Conservation (phyloP, 2,888 invertebrate genomes). For the Lymantria dispar region DNA sequence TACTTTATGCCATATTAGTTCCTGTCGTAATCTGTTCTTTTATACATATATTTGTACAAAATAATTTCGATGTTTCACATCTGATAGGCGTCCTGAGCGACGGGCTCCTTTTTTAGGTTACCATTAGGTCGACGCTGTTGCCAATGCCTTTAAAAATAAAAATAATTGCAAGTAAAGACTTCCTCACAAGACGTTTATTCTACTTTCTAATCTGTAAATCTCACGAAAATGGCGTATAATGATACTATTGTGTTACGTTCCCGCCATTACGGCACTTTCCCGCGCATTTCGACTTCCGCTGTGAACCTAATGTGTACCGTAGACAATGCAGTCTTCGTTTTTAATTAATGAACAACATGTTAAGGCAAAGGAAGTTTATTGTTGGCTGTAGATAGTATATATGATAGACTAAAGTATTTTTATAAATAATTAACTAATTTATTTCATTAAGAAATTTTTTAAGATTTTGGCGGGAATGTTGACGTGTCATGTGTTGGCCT, state of each 20-base stretch:
- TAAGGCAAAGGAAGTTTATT: conserved; percentile 9
- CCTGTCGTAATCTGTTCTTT: too few species aligned
- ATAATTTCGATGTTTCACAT: too few species aligned
- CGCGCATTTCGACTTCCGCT: conserved; percentile 35
- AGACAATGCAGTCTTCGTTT: conserved; percentile 29
- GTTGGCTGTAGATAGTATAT: not conserved
- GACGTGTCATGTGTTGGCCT: too few species aligned
- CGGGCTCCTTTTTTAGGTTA: too few species aligned
- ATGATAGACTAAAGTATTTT: not conserved
- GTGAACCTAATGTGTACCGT: conserved; percentile 27
- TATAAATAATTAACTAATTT: not conserved
- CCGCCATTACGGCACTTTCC: conserved; percentile 36
- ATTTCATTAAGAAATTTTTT: too few species aligned
- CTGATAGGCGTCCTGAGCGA: too few species aligned
- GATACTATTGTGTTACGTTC: conserved; percentile 27
- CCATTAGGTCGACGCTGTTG: too few species aligned
- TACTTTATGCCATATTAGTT: too few species aligned
- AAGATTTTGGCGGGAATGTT: too few species aligned
- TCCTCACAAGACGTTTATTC: conserved; percentile 1
- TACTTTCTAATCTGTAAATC: conserved; percentile 33
- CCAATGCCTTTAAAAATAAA: too few species aligned
- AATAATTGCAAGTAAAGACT: too few species aligned
- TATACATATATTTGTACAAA: too few species aligned
- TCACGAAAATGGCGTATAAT: conserved; percentile 31
- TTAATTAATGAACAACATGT: conserved; percentile 20